Percentiles rank a stretch among this genome's conserved stretches.
phyloP scores from a whole-genome alignment of 1,140 invertebrate genomes.

The Musca vetustissima region DNA sequence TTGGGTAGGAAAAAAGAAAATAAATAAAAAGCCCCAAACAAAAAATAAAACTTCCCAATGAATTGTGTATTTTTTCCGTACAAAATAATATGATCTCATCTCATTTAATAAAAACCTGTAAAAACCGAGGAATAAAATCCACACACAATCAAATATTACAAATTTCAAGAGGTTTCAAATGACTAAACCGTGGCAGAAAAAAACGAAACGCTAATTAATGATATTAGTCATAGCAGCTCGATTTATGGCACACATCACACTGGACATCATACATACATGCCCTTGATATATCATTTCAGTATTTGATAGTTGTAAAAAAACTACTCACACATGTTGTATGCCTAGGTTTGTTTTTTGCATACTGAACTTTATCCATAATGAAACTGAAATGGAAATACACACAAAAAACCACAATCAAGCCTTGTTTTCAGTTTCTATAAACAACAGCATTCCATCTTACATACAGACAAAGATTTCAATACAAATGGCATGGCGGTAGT shows the following conservation, averaged over 20 bases:
- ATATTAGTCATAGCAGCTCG: conserved; percentile 11
- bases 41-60: no score
- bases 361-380: conserved; percentile 14
- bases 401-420: no score
- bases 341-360: neutral
- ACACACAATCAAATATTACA: conserved; percentile 4
- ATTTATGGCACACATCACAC: neutral
- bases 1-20: neutral
- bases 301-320: neutral
- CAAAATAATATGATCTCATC: conserved; percentile 8
- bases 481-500: neutral
- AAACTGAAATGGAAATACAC: neutral
- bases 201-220: conserved; percentile 9
- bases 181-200: neutral
- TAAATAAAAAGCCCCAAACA: neutral
- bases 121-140: neutral
- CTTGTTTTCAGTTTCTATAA: no score
- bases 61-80: no score
- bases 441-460: no score
- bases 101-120: conserved; percentile 13
- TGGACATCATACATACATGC: neutral
- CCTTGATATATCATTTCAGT: neutral
- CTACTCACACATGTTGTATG: neutral
- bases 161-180: conserved; percentile 16
- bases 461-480: no score